These are phyloP conservation scores for Bombycilla garrulus DNA, from an alignment of 2,113 vertebrate genomes.

Conservation along the genomic window DNA sequence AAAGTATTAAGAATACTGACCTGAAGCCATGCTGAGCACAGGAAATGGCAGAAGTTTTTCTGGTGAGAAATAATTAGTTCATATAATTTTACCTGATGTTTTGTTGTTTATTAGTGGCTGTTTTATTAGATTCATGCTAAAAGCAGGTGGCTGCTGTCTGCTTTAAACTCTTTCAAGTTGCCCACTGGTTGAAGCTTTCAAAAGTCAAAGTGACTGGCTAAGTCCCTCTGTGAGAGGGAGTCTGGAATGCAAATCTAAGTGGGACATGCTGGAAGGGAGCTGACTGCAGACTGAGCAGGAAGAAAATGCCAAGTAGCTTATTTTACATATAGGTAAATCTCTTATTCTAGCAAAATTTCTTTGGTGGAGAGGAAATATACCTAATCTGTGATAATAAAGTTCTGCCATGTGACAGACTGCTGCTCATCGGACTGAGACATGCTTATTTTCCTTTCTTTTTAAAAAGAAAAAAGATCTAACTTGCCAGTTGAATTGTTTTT, in stretches of 20 bases:
- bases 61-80: neutral
- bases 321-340: neutral
- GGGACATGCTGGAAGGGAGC: neutral
- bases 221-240: neutral
- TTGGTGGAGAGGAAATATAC: neutral
- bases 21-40: neutral
- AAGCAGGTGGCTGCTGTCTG: neutral
- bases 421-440: neutral
- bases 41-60: neutral
- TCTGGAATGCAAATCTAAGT: neutral
- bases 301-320: neutral
- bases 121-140: neutral
- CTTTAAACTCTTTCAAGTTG: neutral
- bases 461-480: neutral
- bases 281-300: neutral
- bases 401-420: neutral
- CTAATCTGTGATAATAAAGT: neutral
- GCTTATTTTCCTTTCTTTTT: neutral
- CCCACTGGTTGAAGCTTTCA: neutral
- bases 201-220: neutral
- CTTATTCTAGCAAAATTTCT: neutral
- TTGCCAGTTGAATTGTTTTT: slow-evolving; percentile 7
- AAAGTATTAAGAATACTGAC: neutral
- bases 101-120: neutral
- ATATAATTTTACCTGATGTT: neutral